Conservation (phyloP, 2,113 vertebrate species). For the Peromyscus californicus region DNA sequence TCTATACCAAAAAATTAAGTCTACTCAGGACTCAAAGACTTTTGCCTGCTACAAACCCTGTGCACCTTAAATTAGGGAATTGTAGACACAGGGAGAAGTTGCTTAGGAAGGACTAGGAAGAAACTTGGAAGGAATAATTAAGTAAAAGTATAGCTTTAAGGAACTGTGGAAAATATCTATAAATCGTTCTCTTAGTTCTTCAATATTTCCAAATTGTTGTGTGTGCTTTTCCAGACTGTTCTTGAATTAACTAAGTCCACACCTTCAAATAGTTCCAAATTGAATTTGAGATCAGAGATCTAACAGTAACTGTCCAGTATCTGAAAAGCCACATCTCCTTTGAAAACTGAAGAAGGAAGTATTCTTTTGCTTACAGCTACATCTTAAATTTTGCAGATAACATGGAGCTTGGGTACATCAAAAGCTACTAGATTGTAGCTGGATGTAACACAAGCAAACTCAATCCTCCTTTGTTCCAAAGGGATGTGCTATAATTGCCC, state of each 20-base stretch:
- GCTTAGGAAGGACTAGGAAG: not conserved
- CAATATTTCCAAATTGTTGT: not conserved
- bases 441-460: not conserved
- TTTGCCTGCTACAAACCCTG: not conserved
- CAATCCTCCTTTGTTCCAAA: not conserved
- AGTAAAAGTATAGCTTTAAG: not conserved
- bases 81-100: not conserved
- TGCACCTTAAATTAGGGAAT: not conserved
- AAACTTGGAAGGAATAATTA: not conserved
- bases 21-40: not conserved
- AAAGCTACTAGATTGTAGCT: not conserved
- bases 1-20: not conserved
- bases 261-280: conserved; percentile 18
- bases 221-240: conserved; percentile 53
- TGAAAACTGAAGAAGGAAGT: conserved; percentile 24
- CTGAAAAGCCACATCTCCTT: not conserved
- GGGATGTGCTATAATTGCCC: not conserved
- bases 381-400: conserved; percentile 18
- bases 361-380: conserved; percentile 17
- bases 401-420: not conserved
- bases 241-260: conserved; percentile 14
- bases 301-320: not conserved
- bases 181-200: not conserved
- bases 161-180: not conserved
- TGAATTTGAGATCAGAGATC: conserved; percentile 34